These are phyloP conservation scores for Pemphigus obesinymphae DNA, from an alignment of 1,140 invertebrate species.

Conservation along the genomic window DNA sequence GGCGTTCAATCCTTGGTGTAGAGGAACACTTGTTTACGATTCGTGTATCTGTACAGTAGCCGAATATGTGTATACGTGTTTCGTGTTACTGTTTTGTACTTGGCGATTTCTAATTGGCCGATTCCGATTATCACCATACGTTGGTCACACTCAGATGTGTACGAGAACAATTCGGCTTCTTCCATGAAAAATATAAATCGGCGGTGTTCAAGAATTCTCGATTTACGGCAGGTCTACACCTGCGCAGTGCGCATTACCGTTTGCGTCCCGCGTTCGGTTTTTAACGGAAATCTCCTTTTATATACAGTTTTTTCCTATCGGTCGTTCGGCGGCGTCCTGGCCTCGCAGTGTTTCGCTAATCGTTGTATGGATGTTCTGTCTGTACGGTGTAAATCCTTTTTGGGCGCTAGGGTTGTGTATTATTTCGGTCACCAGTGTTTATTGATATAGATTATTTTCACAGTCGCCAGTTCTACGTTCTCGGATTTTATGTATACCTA, in stretches of 20 bases:
- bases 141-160: background rate
- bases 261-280: background rate
- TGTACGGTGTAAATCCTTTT: no score
- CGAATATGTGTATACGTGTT: slow-evolving; percentile 6
- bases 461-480: no score
- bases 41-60: background rate
- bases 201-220: no score
- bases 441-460: no score
- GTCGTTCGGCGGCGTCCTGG: no score
- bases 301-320: no score
- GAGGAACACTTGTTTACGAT: background rate
- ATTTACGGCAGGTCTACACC: background rate
- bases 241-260: background rate
- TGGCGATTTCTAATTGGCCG: slow-evolving; percentile 42
- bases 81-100: slow-evolving; percentile 13
- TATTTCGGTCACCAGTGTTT: no score
- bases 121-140: background rate
- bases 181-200: no score
- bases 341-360: no score
- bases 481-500: no score
- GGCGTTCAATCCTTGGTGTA: background rate
- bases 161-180: background rate
- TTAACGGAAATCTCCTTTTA: background rate
- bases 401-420: no score
- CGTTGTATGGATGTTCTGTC: no score